Base-by-base conservation (phyloP, 1,140 invertebrate species). In the Hyphantria cunea region DNA sequence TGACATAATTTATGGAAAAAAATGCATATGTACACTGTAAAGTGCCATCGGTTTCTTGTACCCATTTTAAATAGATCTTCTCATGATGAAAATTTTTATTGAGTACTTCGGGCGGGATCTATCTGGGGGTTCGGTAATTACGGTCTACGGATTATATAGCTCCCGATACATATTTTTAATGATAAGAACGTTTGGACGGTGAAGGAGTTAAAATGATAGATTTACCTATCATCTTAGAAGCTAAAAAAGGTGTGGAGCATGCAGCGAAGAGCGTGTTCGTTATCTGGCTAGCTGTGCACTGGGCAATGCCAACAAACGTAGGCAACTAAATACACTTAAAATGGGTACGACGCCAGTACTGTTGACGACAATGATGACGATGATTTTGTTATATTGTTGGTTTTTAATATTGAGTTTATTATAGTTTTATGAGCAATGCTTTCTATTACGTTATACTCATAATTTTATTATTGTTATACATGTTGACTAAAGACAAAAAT, bases 1-100 rank as follows among this genome's bases (percentile, higher is more conserved):
- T 89, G 85, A 87, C 84, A 70, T 84, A 81, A 84, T 78, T 83
- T 82, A 86, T 78, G 74, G 78, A 58, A 53, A 51, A 59, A 60
- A 81, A 78, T 75, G 80, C 83, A 80, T 84, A 86, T 77, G 76
- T 82, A 86, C 78, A 74, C 69, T 80, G 74, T 85, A 84, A 85
- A 83, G 80, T 83, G 76, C 80, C 85, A 81, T 80, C 73, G 70
- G 74, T 78, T 84, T 83, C 76, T 80, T 83, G 83, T 86, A 87
- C 80, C 80, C 84, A 84, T 86, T 86, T 84, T 80, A 77, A 83
- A 78, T 83, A 55, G 37, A 44, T 62, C 58, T 67, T 42, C 45
- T 37, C 41, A 42, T 63, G 59, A 52, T 39, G 34, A 44, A 47
- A 48, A 11, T 17, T 49, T 58, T 56, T 53, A 65, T 64, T 58